Percentiles rank a stretch among this genome's conserved stretches.
These are phyloP conservation scores for Pseudochirops corinnae DNA, from an alignment of 2,797 vertebrate species.

Conservation along the genomic window DNA sequence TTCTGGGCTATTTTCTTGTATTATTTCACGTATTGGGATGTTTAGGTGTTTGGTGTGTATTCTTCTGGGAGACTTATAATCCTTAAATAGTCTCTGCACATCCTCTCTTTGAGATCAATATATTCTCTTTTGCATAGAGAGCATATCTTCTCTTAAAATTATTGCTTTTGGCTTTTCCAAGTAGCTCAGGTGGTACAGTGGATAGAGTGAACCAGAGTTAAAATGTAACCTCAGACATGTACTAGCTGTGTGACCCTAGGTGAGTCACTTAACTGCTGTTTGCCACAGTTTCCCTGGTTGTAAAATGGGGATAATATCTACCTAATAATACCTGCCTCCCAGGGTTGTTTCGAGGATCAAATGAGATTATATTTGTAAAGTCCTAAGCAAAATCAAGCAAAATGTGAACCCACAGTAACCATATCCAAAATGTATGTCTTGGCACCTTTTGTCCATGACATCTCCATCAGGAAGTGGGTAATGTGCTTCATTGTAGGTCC, in stretches of 20 bases:
- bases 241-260: not conserved
- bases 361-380: not conserved
- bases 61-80: not conserved
- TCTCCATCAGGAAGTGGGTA: not conserved
- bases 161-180: not conserved
- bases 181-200: not conserved
- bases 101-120: not conserved
- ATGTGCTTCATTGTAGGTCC: not conserved
- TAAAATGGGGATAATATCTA: not conserved
- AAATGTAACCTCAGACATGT: not conserved
- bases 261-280: not conserved
- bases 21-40: not conserved
- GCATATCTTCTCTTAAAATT: not conserved
- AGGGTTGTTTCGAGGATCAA: not conserved
- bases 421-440: not conserved
- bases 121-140: not conserved
- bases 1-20: not conserved
- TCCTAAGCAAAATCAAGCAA: not conserved
- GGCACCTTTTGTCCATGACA: not conserved
- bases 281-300: not conserved
- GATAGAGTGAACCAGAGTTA: not conserved
- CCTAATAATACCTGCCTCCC: not conserved
- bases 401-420: not conserved
- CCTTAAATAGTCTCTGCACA: not conserved
- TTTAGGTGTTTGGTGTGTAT: not conserved